Base-by-base conservation (phyloP, 2,113 vertebrate species). In the Hassar affinis region DNA sequence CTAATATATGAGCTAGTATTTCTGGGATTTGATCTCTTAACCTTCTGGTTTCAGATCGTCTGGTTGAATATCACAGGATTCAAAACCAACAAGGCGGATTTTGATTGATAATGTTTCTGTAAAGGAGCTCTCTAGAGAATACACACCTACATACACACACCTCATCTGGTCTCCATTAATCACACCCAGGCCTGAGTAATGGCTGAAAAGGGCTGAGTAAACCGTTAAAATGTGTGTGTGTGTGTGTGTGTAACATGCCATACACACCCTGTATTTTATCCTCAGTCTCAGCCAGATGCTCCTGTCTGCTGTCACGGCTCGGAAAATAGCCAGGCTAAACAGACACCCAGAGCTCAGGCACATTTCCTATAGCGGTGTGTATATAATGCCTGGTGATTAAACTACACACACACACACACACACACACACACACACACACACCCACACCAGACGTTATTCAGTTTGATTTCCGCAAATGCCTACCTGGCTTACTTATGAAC, bases 321-420 rank as follows among this genome's bases (percentile, higher is more conserved):
- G n/a, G n/a, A 72, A 57, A 57, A 20, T 22, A 54, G 27, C 17
- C 51, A 89, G 87, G 83, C 86, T 88, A 88, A 88, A 81, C 49
- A 45, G 49, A 57, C 54, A 56, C 51, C 27, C 72, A 76, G 20
- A 33, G 17, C 45, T 17, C 25, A 52, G 0, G 2, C 72, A 51
- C 20, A 0, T 30, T 61, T 30, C n/a, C 4, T 30, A 61, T n/a
- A 61, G 59, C 5, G n/a, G n/a, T 62, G 59, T 62, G 59, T 62
- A 14, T 0, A 62, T 59, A 59, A 30, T 62, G 30, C 57, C 25
- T 59, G 57, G 25, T 27, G 57, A 59, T 59, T n/a, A 59, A 59
- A 18, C 52, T 9, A 38, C 47, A 51, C 74, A 75, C n/a, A 75
- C 47, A 51, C 38, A 75, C 42, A n/a, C n/a, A n/a, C n/a, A 27